Evolutionary conservation across 1,140 invertebrate species (phyloP).

Genomic region (Pseudomyrmex dendroicus): DNA sequence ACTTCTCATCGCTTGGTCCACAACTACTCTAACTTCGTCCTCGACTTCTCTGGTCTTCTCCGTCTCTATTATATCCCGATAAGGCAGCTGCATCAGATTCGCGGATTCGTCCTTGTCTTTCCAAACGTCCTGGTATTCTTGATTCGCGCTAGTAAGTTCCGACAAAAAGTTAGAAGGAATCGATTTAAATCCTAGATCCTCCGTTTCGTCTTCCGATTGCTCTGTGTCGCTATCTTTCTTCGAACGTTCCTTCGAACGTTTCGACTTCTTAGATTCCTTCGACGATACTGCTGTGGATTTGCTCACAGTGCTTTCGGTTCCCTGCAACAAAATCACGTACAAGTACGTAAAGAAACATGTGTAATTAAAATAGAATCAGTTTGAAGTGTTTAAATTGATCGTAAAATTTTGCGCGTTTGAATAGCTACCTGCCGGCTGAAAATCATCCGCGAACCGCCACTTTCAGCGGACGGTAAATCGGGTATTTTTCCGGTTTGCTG

Average conservation of each 20-base stretch:
- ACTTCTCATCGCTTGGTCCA: slow-evolving; percentile 94
- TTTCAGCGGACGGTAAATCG: slow-evolving; percentile 95
- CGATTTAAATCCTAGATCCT: slow-evolving; percentile 86
- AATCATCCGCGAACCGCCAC: slow-evolving; percentile 93
- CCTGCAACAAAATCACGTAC: slow-evolving; percentile 75
- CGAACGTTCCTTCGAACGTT: slow-evolving; percentile 83
- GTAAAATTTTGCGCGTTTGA: no score
- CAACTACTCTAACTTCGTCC: slow-evolving; percentile 91
- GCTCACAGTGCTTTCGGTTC: slow-evolving; percentile 90
- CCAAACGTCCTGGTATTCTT: slow-evolving; percentile 91
- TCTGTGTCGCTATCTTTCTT: slow-evolving; percentile 85
- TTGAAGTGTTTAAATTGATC: neutral
- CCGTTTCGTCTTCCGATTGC: slow-evolving; percentile 86
- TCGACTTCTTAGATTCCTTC: slow-evolving; percentile 91
- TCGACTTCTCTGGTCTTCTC: slow-evolving; percentile 94
- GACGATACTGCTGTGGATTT: slow-evolving; percentile 91
- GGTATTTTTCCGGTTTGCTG: slow-evolving; percentile 94
- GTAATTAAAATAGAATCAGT: slow-evolving; percentile 3
- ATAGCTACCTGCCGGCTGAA: slow-evolving; percentile 89
- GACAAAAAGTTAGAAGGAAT: slow-evolving; percentile 84
- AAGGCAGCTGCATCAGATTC: slow-evolving; percentile 90
- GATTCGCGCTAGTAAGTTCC: slow-evolving; percentile 83
- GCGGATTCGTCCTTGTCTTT: slow-evolving; percentile 90
- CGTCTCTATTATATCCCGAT: slow-evolving; percentile 92
- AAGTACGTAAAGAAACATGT: neutral